These are phyloP conservation scores for Rhizomys pruinosus DNA, from an alignment of 2,113 vertebrate species.

Conservation along the genomic window DNA sequence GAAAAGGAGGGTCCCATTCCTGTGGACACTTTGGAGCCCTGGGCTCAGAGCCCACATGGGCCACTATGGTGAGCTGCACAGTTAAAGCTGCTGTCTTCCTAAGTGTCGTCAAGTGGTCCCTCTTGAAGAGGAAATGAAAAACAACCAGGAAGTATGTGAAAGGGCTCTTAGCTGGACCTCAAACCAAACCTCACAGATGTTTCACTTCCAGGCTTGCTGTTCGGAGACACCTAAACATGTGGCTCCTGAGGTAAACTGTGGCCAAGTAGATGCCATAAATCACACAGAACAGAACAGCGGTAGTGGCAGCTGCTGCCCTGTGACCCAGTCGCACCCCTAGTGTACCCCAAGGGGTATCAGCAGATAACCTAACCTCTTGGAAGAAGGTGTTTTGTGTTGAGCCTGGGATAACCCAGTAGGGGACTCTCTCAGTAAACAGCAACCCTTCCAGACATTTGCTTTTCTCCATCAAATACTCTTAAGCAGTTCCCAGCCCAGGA, in stretches of 20 bases:
- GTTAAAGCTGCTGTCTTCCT: constrained; percentile 58
- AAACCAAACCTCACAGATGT: background rate
- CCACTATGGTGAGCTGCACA: background rate
- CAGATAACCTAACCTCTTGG: background rate
- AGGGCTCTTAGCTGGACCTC: background rate
- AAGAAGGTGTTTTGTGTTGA: background rate
- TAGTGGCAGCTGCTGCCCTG: background rate
- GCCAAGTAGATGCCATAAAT: constrained; percentile 22
- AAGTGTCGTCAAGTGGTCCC: background rate
- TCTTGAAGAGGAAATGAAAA: background rate
- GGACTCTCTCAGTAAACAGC: background rate
- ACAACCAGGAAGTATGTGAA: constrained; percentile 25
- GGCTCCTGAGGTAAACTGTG: background rate
- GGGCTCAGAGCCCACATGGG: background rate
- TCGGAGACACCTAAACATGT: background rate
- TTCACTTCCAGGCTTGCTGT: background rate
- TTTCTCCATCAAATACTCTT: background rate
- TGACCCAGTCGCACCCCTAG: background rate
- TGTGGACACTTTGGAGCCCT: background rate
- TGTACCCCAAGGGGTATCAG: background rate
- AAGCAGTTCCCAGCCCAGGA: background rate
- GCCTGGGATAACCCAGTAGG: background rate
- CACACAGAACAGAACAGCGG: background rate
- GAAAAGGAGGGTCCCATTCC: constrained; percentile 25
- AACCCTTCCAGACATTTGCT: background rate